phyloP scores from a whole-genome alignment of 2,113 vertebrate species.

The Ochotona princeps region DNA sequence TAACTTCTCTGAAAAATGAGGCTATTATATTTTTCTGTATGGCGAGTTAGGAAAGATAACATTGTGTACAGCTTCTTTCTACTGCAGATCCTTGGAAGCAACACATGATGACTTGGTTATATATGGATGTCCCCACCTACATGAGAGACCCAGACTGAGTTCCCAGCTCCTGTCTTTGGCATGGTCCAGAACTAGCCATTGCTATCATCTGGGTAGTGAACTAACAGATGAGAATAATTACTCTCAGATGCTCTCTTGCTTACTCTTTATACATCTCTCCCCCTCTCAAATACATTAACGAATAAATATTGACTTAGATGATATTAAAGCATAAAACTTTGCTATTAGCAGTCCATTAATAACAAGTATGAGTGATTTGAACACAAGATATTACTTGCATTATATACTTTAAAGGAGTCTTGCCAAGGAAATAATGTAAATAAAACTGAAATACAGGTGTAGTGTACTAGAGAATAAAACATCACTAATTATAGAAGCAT shows the following conservation, averaged over 20 bases:
- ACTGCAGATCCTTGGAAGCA: too few species aligned
- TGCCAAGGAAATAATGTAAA: conserved; percentile 51
- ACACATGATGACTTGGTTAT: too few species aligned
- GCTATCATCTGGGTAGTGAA: too few species aligned
- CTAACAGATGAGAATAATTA: too few species aligned
- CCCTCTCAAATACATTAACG: too few species aligned
- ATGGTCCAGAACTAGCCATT: too few species aligned
- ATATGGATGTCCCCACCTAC: too few species aligned
- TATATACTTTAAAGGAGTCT: conserved; percentile 1
- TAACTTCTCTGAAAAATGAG: neutral
- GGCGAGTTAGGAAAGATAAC: neutral
- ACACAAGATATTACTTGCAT: neutral
- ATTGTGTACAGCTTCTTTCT: neutral
- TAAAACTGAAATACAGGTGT: conserved; percentile 42
- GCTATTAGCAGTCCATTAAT: neutral
- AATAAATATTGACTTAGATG: neutral
- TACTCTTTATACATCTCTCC: too few species aligned
- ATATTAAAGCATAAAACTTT: conserved; percentile 8
- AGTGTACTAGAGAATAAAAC: conserved; percentile 41
- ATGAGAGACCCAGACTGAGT: too few species aligned
- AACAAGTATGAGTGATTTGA: neutral
- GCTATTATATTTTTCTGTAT: conserved; percentile 4
- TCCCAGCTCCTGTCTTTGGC: too few species aligned
- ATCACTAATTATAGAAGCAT: conserved; percentile 30
- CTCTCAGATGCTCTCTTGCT: too few species aligned